Conservation (phyloP, 2,113 vertebrate species). For the Apodemus speciosus region DNA sequence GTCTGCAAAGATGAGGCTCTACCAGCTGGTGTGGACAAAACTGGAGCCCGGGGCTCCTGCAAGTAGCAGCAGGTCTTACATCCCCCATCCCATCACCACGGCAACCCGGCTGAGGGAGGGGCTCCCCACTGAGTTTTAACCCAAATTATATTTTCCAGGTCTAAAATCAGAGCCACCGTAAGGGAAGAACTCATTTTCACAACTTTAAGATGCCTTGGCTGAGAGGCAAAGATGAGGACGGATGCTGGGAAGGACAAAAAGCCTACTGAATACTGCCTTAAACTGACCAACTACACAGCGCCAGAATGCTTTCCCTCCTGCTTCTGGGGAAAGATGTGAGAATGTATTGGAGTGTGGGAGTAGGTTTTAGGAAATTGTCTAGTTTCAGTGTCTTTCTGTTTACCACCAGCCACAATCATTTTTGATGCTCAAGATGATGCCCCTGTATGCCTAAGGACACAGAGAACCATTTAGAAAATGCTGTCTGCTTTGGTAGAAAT, state of each 20-base stretch:
- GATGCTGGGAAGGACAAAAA: neutral
- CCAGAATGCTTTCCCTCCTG: accelerated
- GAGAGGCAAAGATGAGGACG: neutral
- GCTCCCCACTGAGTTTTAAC: slow-evolving; percentile 79
- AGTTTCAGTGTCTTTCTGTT: neutral
- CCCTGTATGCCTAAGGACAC: neutral
- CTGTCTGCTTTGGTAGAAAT: neutral
- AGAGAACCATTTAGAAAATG: neutral
- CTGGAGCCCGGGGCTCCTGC: slow-evolving; percentile 39
- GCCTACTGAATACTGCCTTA: accelerated
- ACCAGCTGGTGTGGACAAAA: slow-evolving; percentile 66
- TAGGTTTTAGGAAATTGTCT: neutral
- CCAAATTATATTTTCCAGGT: slow-evolving; percentile 74
- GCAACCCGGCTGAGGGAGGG: slow-evolving; percentile 61
- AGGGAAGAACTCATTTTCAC: neutral
- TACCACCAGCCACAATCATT: neutral
- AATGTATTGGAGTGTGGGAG: accelerated
- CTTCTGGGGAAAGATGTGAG: neutral
- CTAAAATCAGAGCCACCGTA: slow-evolving; percentile 59
- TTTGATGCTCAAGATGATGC: neutral
- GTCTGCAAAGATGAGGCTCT: neutral
- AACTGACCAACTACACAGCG: neutral
- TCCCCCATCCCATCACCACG: slow-evolving; percentile 61
- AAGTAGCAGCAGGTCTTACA: neutral
- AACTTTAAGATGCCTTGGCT: neutral